These are phyloP conservation scores for Pedetes capensis DNA, from an alignment of 2,113 vertebrate genomes.

Conservation along the genomic window DNA sequence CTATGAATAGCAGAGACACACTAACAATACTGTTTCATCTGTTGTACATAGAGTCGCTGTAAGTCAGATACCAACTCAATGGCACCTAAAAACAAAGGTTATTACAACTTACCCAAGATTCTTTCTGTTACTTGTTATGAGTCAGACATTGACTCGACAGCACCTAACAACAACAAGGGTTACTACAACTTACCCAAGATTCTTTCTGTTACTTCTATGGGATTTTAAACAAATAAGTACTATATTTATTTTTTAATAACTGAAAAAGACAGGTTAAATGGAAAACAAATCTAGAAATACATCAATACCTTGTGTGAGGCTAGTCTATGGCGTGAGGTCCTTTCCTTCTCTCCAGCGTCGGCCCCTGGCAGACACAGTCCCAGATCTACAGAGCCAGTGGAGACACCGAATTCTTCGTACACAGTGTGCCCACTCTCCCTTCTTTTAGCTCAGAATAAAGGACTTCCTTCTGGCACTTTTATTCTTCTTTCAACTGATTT, in stretches of 20 bases:
- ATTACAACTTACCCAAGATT: too few species aligned
- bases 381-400: neutral
- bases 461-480: neutral
- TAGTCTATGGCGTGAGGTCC: neutral
- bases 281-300: neutral
- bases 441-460: neutral
- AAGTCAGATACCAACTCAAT: too few species aligned
- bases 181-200: neutral
- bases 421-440: neutral
- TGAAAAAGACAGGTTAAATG: neutral
- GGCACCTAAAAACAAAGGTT: too few species aligned
- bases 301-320: neutral
- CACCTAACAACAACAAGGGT: too few species aligned
- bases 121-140: too few species aligned
- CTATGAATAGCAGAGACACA: too few species aligned
- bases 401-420: neutral
- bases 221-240: neutral
- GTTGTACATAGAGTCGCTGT: too few species aligned
- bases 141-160: too few species aligned
- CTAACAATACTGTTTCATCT: too few species aligned
- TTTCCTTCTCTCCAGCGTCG: neutral
- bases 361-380: neutral
- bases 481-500: neutral
- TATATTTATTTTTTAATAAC: slow-evolving; percentile 17
- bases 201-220: neutral